Percentiles rank a stretch among this genome's conserved stretches.
phyloP scores from a whole-genome alignment of 2,888 invertebrate species.

The Yponomeuta evonymella region DNA sequence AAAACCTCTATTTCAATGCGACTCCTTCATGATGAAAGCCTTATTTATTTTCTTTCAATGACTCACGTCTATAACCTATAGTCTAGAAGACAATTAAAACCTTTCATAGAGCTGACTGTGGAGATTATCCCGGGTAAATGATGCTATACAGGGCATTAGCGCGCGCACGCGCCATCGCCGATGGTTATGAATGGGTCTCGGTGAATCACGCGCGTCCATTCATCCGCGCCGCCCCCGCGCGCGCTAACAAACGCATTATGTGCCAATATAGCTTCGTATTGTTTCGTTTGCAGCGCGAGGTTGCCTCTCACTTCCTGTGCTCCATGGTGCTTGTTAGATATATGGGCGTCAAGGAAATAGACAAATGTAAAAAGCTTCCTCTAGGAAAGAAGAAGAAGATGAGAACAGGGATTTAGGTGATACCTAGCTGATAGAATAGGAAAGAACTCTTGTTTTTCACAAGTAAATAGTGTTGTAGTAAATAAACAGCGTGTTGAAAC shows the following conservation, averaged over 20 bases:
- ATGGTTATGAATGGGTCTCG: constrained; percentile 57
- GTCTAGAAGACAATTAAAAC: background rate
- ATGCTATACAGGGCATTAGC: background rate
- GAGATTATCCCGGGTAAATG: constrained; percentile 3
- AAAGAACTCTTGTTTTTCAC: too few species aligned
- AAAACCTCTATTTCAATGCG: background rate
- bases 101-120: background rate
- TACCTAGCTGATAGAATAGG: too few species aligned
- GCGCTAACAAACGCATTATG: constrained; percentile 51
- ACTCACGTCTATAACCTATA: background rate
- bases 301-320: constrained; percentile 62
- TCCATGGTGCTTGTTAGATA: constrained; percentile 33
- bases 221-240: constrained; percentile 57
- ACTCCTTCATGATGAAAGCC: background rate
- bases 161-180: constrained; percentile 35
- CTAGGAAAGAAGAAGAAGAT: too few species aligned
- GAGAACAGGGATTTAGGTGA: too few species aligned
- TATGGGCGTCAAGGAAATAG: background rate
- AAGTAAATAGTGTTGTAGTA: too few species aligned
- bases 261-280: constrained; percentile 45
- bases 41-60: constrained; percentile 1
- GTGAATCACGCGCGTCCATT: constrained; percentile 69
- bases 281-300: constrained; percentile 54
- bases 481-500: too few species aligned
- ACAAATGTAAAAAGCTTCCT: background rate